phyloP scores from a whole-genome alignment of 2,113 vertebrate genomes.

The Syrrhaptes paradoxus region DNA sequence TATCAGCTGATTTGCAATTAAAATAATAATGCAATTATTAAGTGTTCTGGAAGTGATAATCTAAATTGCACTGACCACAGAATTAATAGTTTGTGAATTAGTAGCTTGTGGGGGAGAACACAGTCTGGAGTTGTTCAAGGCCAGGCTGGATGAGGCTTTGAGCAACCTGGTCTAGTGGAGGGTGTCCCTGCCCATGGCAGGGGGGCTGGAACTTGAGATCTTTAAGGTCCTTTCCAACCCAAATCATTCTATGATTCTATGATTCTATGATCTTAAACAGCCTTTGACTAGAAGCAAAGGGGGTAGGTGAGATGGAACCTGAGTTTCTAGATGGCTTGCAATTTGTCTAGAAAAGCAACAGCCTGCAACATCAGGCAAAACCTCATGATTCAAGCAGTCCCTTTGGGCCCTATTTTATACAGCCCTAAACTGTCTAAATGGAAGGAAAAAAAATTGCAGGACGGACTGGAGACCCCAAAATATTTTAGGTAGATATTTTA shows the following conservation, averaged over 20 bases:
- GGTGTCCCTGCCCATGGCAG: too few relatives aligned
- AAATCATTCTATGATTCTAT: too few relatives aligned
- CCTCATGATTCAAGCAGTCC: not conserved
- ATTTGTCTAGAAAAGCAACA: not conserved
- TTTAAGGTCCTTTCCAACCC: too few relatives aligned
- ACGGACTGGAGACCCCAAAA: not conserved
- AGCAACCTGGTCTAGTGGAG: too few relatives aligned
- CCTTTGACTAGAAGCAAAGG: not conserved
- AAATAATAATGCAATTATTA: conserved; percentile 6
- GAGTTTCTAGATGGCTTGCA: not conserved
- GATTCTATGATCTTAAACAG: not conserved
- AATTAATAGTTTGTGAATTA: not conserved
- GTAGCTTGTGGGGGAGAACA: not conserved
- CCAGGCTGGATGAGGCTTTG: too few relatives aligned
- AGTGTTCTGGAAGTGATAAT: not conserved
- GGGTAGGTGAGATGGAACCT: not conserved
- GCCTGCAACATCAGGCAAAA: not conserved
- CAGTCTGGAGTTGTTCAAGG: too few relatives aligned
- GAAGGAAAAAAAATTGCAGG: not conserved
- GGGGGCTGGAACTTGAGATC: too few relatives aligned
- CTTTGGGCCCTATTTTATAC: not conserved
- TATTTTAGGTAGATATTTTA: not conserved
- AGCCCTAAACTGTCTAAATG: not conserved
- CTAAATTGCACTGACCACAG: not conserved
- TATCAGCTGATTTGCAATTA: conserved; percentile 25